These are phyloP conservation scores for Drosophila elegans DNA, from an alignment of 1,140 invertebrate species.

Conservation along the genomic window DNA sequence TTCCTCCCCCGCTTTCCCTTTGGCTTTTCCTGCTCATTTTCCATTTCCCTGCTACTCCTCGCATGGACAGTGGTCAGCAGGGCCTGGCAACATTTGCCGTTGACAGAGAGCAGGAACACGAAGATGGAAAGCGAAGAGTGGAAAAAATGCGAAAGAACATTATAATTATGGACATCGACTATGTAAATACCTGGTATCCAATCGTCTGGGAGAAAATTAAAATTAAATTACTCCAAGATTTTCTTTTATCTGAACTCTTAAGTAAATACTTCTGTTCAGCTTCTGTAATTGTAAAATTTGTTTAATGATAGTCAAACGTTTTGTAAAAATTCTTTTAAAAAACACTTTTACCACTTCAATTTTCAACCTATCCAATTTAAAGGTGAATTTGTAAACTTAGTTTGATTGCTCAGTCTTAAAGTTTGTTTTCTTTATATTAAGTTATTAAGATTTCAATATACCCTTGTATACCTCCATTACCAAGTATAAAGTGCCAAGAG, in stretches of 20 bases:
- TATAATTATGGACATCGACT: background rate
- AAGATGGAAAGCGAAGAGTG: slow-evolving; percentile 27
- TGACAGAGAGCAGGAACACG: slow-evolving; percentile 64
- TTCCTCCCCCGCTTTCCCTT: background rate
- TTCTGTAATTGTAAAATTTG: too few relatives aligned
- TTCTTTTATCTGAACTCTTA: background rate
- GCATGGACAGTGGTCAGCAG: slow-evolving; percentile 44
- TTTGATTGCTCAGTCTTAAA: too few relatives aligned
- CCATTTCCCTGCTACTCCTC: slow-evolving; percentile 7
- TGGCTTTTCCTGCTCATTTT: slow-evolving; percentile 17
- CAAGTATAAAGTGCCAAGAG: slow-evolving; percentile 18
- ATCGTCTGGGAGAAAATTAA: too few relatives aligned
- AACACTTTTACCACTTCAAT: too few relatives aligned
- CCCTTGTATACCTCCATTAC: background rate
- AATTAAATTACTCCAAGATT: too few relatives aligned
- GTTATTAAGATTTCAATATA: background rate
- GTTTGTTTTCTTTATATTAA: too few relatives aligned
- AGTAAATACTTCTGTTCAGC: too few relatives aligned
- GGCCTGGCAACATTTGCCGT: slow-evolving; percentile 71
- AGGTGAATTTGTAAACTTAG: too few relatives aligned
- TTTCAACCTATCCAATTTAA: too few relatives aligned
- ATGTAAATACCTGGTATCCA: background rate
- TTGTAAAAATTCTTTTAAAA: too few relatives aligned
- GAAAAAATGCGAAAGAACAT: slow-evolving; percentile 22
- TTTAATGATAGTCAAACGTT: too few relatives aligned